These are phyloP conservation scores for Parauchenoglanis ngamensis DNA, from an alignment of 2,797 vertebrate genomes.

Conservation along the genomic window DNA sequence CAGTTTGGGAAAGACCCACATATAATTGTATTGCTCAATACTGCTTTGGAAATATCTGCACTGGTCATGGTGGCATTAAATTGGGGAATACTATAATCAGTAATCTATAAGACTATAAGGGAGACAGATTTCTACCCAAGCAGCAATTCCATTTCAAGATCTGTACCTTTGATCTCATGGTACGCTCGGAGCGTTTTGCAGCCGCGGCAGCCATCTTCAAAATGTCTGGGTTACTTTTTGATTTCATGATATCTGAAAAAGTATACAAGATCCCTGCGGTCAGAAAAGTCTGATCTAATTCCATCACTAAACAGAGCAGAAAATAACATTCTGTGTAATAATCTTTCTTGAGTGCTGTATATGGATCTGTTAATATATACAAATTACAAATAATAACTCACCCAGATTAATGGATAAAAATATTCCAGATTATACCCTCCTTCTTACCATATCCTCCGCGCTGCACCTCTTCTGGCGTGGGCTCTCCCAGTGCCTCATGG, in stretches of 20 bases:
- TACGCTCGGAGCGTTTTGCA: conserved; percentile 80
- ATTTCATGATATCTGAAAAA: conserved; percentile 82
- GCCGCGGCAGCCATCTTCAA: conserved; percentile 83
- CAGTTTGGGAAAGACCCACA: neutral
- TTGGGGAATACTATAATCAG: neutral
- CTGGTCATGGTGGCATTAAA: neutral
- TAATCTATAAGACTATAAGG: no score
- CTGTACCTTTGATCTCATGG: conserved; percentile 81
- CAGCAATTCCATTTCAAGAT: neutral
- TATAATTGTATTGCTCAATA: neutral
- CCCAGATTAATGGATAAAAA: no score
- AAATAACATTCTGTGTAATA: no score
- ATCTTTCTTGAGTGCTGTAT: neutral
- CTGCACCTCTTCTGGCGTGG: conserved; percentile 75
- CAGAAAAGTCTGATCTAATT: neutral
- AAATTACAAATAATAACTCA: no score
- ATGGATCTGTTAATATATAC: neutral
- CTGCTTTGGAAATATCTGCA: neutral
- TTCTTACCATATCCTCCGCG: conserved; percentile 75
- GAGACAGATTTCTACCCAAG: neutral
- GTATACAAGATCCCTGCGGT: neutral
- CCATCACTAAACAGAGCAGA: neutral
- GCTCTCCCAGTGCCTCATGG: conserved; percentile 79
- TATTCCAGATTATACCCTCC: neutral
- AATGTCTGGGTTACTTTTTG: conserved; percentile 85